Evolutionary conservation across 2,113 vertebrate genomes (phyloP).

Genomic region (Bufo bufo): DNA sequence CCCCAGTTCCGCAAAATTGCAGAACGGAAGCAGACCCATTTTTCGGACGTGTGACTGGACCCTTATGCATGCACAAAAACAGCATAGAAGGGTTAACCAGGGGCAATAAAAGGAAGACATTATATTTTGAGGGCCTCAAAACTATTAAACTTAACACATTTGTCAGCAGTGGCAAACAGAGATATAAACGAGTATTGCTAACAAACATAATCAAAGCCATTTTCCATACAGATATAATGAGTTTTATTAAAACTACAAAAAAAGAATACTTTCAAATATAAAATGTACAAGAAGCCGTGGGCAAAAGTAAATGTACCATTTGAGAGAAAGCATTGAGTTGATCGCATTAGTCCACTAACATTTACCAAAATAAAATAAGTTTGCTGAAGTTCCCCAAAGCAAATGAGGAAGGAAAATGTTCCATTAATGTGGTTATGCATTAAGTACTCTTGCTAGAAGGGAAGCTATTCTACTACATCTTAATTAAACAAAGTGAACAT

Average conservation of each 20-base stretch:
- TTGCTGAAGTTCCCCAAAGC: constrained; percentile 31
- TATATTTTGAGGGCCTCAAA: too few species aligned
- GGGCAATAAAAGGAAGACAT: too few species aligned
- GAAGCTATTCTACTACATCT: not conserved
- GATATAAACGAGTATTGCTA: too few species aligned
- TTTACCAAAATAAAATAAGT: constrained; percentile 55
- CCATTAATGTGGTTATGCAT: constrained; percentile 14
- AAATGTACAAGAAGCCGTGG: not conserved
- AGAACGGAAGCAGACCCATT: too few species aligned
- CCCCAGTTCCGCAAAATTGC: too few species aligned
- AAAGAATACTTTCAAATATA: constrained; percentile 3
- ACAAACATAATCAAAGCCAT: not conserved
- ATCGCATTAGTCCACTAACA: constrained; percentile 43
- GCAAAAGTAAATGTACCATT: constrained; percentile 40
- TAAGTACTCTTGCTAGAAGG: constrained; percentile 33
- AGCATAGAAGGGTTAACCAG: too few species aligned
- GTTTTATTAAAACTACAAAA: not conserved
- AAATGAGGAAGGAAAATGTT: constrained; percentile 25
- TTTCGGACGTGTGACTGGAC: too few species aligned
- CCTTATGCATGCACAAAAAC: too few species aligned
- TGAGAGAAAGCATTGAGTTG: constrained; percentile 18
- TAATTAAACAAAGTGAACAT: constrained; percentile 52
- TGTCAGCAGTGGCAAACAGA: not conserved
- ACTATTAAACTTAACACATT: not conserved
- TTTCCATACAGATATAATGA: not conserved